Evolutionary conservation across 2,113 vertebrate genomes (phyloP), one percentile per base, ranked within the genome.

Genomic region (Corythaeola cristata): DNA sequence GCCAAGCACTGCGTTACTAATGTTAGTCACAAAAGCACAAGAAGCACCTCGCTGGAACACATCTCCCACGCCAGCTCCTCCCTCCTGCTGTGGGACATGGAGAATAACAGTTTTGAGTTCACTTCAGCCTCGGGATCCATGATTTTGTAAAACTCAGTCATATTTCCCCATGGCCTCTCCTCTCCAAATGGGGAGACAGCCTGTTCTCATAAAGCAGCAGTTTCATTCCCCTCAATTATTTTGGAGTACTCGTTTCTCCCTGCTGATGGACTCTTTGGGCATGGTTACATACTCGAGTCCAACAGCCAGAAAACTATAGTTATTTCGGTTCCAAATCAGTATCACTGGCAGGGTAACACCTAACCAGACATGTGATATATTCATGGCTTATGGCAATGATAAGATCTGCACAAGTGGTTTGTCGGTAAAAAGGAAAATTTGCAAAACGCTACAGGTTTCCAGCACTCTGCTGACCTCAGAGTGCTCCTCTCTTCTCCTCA

Each of bases 31-130:
- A 52, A 81, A 68, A 39, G 20, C 45, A 18, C 0, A 14, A 83
- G 35, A 5, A 69, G 16, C 28, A 28, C 9, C 28, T 64, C 3
- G 1, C 73, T n/a, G 33, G 63, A 76, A 50, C n/a, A 14, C 74
- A 32, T 4, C 26, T 88, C 78, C 77, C 56, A 45, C 3, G 1
- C 12, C 64, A 93, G 55, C 32, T 62, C 47, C 41, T 81, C 45
- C 39, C 41, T 78, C 1, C 0, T 12, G 33, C 71, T 69, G 60
- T 1, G 0, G 18, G 24, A 39, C 3, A 1, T 2, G 22, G 12
- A 23, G 10, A 59, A 16, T 14, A 82, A 47, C 19, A 49, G 32
- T 64, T n/a, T 28, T 20, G 28, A 53, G 33, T 6, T 41, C 27
- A 12, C 13, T 59, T 85, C 49, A 59, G 37, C 37, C 50, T 28